Evolutionary conservation across 2,797 vertebrate species (phyloP).

Genomic region (Ciconia nigra): DNA sequence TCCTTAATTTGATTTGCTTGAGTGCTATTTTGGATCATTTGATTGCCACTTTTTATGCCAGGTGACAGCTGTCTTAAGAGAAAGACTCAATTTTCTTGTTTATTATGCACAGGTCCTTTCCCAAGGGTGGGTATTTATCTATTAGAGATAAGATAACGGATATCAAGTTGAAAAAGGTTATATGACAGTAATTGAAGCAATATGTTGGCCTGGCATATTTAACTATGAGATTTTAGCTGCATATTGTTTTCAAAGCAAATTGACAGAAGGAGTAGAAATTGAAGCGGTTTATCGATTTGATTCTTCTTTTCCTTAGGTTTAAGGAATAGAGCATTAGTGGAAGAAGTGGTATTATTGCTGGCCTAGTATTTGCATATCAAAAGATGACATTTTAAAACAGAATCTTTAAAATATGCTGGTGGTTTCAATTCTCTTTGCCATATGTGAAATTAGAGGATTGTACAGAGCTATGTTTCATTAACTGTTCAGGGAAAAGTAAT

Average conservation of each 20-base stretch:
- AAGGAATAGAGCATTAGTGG: background rate
- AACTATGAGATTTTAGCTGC: background rate
- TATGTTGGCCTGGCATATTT: background rate
- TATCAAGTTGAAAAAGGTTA: constrained; percentile 14
- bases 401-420: background rate
- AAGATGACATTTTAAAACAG: constrained; percentile 29
- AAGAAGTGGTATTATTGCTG: constrained; percentile 11
- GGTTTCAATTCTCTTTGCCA: background rate
- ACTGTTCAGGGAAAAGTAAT: background rate
- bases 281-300: constrained; percentile 20
- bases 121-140: constrained; percentile 23
- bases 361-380: background rate
- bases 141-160: constrained; percentile 3
- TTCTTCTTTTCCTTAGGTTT: background rate
- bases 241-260: constrained; percentile 18
- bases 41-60: background rate
- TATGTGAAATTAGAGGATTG: background rate
- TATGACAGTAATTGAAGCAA: constrained; percentile 33
- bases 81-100: constrained; percentile 35
- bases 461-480: background rate
- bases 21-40: background rate
- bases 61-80: constrained; percentile 38
- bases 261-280: background rate
- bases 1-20: background rate
- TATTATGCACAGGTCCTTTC: constrained; percentile 4